Conservation (phyloP, 2,113 vertebrate species). For the Odontesthes bonariensis region DNA sequence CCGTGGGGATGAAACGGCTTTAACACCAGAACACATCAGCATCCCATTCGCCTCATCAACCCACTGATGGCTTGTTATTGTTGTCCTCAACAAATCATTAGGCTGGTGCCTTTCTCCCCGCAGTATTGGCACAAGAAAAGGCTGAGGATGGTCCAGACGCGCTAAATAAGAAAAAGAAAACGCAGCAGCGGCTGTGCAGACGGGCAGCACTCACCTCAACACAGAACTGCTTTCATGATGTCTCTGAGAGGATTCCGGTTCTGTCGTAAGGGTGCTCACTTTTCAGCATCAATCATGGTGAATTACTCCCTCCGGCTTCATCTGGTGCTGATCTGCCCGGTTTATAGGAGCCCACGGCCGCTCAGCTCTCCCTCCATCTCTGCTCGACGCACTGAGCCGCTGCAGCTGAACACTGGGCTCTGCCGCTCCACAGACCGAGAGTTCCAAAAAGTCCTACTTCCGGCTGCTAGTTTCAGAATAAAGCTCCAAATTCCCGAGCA, state of each 20-base stretch:
- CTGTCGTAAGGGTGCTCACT: conserved; percentile 1
- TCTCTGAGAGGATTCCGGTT: conserved; percentile 23
- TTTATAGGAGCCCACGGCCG: conserved; percentile 16
- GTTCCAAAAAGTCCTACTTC: not conserved
- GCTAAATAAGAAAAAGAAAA: conserved; percentile 32
- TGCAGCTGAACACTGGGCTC: conserved; percentile 43
- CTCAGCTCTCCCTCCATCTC: conserved; percentile 62
- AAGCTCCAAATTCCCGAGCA: not conserved
- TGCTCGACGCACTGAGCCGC: conserved; percentile 53
- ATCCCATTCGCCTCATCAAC: conserved; percentile 53
- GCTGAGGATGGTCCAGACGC: conserved; percentile 17
- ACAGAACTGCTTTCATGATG: conserved; percentile 65
- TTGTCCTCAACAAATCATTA: conserved; percentile 5
- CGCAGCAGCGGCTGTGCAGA: conserved; percentile 12
- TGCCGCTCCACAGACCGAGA: conserved; percentile 9
- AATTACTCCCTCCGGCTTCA: not conserved
- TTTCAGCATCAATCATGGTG: conserved; percentile 19
- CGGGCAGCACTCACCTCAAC: conserved; percentile 74
- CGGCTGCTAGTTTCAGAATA: conserved; percentile 51
- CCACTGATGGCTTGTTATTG: conserved; percentile 41
- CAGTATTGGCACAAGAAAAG: not conserved
- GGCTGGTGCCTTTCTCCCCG: conserved; percentile 4
- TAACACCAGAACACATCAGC: conserved; percentile 34
- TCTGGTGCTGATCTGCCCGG: not conserved
- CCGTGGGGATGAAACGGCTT: conserved; percentile 24